Base-by-base conservation (phyloP, 2,888 invertebrate genomes). In the Syrista parreyssii region DNA sequence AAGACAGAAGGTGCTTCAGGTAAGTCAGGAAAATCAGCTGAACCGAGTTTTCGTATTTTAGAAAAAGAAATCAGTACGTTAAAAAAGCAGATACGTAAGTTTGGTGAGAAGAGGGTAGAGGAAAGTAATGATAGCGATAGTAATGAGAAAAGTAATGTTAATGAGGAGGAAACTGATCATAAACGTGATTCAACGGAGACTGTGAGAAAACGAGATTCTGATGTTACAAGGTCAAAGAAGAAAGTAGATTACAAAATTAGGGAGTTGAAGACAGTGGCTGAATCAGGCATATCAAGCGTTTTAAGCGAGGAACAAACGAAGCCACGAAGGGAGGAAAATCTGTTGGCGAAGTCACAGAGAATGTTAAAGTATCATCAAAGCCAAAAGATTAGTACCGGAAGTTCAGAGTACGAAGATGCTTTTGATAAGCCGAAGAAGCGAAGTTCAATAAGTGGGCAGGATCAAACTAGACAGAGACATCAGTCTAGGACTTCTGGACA, bases 11-110 rank as follows among this genome's bases (percentile, higher is more conserved):
- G 31, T 33, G 12, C 6, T 9, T 71, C 9, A 23, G 71, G 33
- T 15, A 71, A 33, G 12, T 30, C 31, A 12, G 6, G 71, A 11
- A 33, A 31, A 12, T 23, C 15, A 32, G 76, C 82, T 33, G 89
- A 88, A 76, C 90, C 90, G 3, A 91, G 90, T 80, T 91, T 91
- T 76, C 86, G 87, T 4, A 86, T 91, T 68, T 81, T 91, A 15
- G 91, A 91, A 68, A 86, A 84, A 68, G 90, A 91, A 72, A 88
- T 87, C 31, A 90, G 84, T 40, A 85, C 86, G 31, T 77, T 88
- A 34, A 89, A 89, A 34, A 89, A 88, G 40, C 89, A 88, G 40
- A 79, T 88, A 1, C 88, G 88, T 4, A 84, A 86, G 78, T 82
- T 90, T 15, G 84, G 88, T 0, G 88, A 88, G 4, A 89, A 85